phyloP scores from a whole-genome alignment of 2,888 invertebrate genomes.

The Drosophila gaucha region DNA sequence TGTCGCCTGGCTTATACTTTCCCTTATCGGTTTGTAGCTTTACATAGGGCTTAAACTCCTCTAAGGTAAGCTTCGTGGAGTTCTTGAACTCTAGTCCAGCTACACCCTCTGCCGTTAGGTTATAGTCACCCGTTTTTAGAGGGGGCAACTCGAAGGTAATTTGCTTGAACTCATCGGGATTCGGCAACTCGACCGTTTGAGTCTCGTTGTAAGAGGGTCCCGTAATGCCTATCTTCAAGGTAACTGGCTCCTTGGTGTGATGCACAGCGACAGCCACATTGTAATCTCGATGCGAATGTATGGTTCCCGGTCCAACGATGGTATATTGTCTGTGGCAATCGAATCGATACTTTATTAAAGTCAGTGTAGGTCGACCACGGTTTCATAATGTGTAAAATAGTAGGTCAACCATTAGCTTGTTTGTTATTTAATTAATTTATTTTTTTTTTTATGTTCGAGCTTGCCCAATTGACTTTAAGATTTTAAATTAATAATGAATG shows the following conservation, averaged over 20 bases:
- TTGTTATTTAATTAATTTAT: slow-evolving; percentile 2
- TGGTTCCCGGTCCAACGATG: slow-evolving; percentile 91
- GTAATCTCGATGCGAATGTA: slow-evolving; percentile 93
- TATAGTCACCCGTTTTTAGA: slow-evolving; percentile 88
- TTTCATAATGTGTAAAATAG: slow-evolving; percentile 21
- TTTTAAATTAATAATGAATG: neutral
- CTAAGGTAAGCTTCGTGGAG: slow-evolving; percentile 89
- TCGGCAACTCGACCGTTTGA: slow-evolving; percentile 64
- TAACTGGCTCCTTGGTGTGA: slow-evolving; percentile 69
- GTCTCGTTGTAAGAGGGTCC: slow-evolving; percentile 75
- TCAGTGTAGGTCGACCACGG: slow-evolving; percentile 21
- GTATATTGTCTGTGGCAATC: slow-evolving; percentile 86
- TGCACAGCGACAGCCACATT: slow-evolving; percentile 90
- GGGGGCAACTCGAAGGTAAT: slow-evolving; percentile 71
- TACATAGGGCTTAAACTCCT: slow-evolving; percentile 85
- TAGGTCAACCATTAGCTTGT: slow-evolving; percentile 28
- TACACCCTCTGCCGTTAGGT: slow-evolving; percentile 89
- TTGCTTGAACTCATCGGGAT: slow-evolving; percentile 63
- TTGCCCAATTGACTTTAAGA: slow-evolving; percentile 4
- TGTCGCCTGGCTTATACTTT: slow-evolving; percentile 95
- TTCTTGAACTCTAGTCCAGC: slow-evolving; percentile 90
- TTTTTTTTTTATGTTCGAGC: slow-evolving; percentile 2
- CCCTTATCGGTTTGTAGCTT: slow-evolving; percentile 97
- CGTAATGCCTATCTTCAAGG: slow-evolving; percentile 75
- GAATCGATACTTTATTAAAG: slow-evolving; percentile 11